These are phyloP conservation scores for Eurytoma adleriae DNA, from an alignment of 2,888 invertebrate genomes.

Conservation along the genomic window DNA sequence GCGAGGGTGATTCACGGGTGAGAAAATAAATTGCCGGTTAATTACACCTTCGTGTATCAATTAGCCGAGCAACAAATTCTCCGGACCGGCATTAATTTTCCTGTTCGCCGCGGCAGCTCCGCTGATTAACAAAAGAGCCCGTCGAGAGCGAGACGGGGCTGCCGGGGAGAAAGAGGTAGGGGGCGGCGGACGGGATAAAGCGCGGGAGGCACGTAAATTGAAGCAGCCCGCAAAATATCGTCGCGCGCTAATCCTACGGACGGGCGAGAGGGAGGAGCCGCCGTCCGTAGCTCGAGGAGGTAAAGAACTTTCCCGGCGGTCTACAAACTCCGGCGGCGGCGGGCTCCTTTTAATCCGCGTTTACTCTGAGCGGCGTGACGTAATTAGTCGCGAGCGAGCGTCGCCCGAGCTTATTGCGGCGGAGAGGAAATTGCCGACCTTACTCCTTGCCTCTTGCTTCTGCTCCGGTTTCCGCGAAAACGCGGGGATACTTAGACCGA, in stretches of 20 bases:
- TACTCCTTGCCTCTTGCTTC: neutral
- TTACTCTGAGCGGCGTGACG: constrained; percentile 73
- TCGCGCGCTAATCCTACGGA: constrained; percentile 38
- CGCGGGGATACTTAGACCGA: too few relatives aligned
- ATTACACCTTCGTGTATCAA: constrained; percentile 55
- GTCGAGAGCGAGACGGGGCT: constrained; percentile 28
- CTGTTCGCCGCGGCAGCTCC: constrained; percentile 33
- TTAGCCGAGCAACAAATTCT: constrained; percentile 55
- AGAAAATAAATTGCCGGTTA: constrained; percentile 54
- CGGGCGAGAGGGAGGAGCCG: neutral
- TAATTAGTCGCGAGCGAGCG: constrained; percentile 71
- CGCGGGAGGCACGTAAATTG: constrained; percentile 40
- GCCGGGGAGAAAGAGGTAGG: constrained; percentile 26
- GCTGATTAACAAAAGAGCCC: constrained; percentile 50
- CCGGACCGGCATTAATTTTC: constrained; percentile 50
- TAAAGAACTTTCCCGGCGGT: constrained; percentile 61
- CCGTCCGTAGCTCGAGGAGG: constrained; percentile 60
- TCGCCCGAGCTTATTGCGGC: constrained; percentile 64
- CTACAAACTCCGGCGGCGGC: constrained; percentile 65
- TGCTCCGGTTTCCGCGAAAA: neutral
- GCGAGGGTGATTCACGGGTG: constrained; percentile 35
- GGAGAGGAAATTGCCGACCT: constrained; percentile 17
- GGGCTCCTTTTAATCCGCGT: constrained; percentile 73
- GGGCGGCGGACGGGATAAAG: constrained; percentile 13
- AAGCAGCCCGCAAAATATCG: constrained; percentile 50